A percentile compares a stretch with the other conserved stretches of the same genome.
Evolutionary conservation across 2,888 invertebrate species (phyloP).

Genomic region (Ennomos fuscantarius): DNA sequence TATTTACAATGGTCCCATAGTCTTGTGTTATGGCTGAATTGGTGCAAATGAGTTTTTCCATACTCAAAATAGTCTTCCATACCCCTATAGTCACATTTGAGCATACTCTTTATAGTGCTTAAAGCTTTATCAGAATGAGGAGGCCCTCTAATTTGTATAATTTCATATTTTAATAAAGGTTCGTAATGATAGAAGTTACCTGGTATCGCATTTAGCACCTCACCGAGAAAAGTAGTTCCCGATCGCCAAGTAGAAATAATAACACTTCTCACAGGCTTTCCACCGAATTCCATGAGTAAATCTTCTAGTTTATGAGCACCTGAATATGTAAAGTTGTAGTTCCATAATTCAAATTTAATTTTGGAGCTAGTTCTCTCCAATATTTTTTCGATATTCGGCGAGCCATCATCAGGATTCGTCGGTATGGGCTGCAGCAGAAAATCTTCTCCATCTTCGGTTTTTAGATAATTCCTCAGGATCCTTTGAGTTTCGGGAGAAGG

Average conservation of each 20-base stretch:
- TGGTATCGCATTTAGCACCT: slow-evolving; percentile 92
- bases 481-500: slow-evolving; percentile 73
- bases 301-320: slow-evolving; percentile 86
- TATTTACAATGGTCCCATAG: slow-evolving; percentile 92
- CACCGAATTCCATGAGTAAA: slow-evolving; percentile 88
- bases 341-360: slow-evolving; percentile 70
- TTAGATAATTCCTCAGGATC: slow-evolving; percentile 82
- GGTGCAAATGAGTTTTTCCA: slow-evolving; percentile 90
- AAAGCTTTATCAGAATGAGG: slow-evolving; percentile 89
- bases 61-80: slow-evolving; percentile 91
- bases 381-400: slow-evolving; percentile 68
- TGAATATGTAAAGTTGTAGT: slow-evolving; percentile 68
- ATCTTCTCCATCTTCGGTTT: slow-evolving; percentile 84
- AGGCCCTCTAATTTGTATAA: slow-evolving; percentile 91
- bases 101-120: slow-evolving; percentile 88
- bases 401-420: slow-evolving; percentile 70
- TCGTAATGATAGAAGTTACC: slow-evolving; percentile 96
- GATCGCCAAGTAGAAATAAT: slow-evolving; percentile 96
- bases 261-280: slow-evolving; percentile 90
- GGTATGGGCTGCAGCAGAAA: slow-evolving; percentile 59
- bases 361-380: slow-evolving; percentile 68
- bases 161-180: slow-evolving; percentile 92
- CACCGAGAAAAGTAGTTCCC: slow-evolving; percentile 95
- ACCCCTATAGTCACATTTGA: slow-evolving; percentile 90
- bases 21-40: slow-evolving; percentile 93